These are phyloP conservation scores for Musca vetustissima DNA, from an alignment of 1,140 invertebrate genomes.

Conservation along the genomic window DNA sequence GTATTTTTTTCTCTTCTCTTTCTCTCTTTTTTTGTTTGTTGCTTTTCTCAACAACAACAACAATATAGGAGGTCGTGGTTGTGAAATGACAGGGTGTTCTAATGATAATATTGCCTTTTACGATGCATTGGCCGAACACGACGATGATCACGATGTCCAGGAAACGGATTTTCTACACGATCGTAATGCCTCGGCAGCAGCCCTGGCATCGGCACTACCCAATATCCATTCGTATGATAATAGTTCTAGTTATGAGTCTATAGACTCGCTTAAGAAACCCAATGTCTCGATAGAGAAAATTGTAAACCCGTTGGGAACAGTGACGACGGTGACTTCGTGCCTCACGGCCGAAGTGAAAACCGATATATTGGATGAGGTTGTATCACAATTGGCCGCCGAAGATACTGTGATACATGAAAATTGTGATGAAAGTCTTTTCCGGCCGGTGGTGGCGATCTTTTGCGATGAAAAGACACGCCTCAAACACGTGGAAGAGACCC, in stretches of 20 bases:
- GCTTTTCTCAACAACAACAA: not conserved
- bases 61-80: conserved; percentile 30
- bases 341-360: conserved; percentile 59
- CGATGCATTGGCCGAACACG: conserved; percentile 47
- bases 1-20: conserved; percentile 51
- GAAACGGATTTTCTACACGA: conserved; percentile 10
- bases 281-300: conserved; percentile 58
- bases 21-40: conserved; percentile 25
- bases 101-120: conserved; percentile 48
- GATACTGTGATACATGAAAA: conserved; percentile 62
- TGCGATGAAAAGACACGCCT: conserved; percentile 38
- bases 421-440: conserved; percentile 65
- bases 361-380: conserved; percentile 56
- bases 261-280: conserved; percentile 1
- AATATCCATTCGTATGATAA: conserved; percentile 46
- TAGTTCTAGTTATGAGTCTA: conserved; percentile 22
- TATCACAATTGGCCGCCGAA: conserved; percentile 51
- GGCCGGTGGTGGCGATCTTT: conserved; percentile 60
- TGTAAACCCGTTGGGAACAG: conserved; percentile 72
- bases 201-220: conserved; percentile 41
- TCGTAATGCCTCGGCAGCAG: conserved; percentile 12
- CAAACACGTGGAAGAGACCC: not conserved
- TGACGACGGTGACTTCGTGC: conserved; percentile 57
- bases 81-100: conserved; percentile 25
- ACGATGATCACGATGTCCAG: conserved; percentile 31